Evolutionary conservation across 1,140 invertebrate genomes (phyloP).

Genomic region (Diabrotica undecimpunctata): DNA sequence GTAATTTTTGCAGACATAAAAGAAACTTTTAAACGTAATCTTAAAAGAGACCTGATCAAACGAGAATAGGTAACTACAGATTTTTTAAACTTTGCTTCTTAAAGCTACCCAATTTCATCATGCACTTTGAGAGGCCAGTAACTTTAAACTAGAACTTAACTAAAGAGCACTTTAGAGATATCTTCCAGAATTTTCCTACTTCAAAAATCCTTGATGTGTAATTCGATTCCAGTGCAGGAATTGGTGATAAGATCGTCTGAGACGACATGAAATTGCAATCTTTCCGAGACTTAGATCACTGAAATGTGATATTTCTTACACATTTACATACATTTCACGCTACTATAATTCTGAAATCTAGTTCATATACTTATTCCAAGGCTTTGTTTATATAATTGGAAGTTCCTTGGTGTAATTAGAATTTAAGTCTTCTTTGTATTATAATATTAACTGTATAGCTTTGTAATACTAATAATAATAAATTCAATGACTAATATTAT

Average conservation of each 20-base stretch:
- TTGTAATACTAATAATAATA: too few relatives aligned
- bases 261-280: slow-evolving; percentile 2
- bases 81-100: neutral
- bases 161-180: neutral
- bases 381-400: too few relatives aligned
- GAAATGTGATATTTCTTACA: neutral
- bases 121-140: neutral
- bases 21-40: too few relatives aligned
- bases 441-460: too few relatives aligned
- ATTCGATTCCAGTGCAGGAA: neutral
- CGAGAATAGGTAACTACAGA: neutral
- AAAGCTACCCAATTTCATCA: neutral
- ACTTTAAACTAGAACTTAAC: slow-evolving; percentile 1
- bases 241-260: slow-evolving; percentile 2
- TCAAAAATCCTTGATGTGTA: slow-evolving; percentile 2
- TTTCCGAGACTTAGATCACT: neutral
- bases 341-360: neutral
- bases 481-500: too few relatives aligned
- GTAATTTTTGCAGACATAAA: too few relatives aligned
- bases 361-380: too few relatives aligned
- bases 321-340: neutral
- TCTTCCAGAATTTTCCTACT: neutral
- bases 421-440: too few relatives aligned
- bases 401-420: too few relatives aligned
- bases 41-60: too few relatives aligned